Base-by-base conservation (phyloP, 2,888 invertebrate genomes). In the Lasioglossum pauxillum region DNA sequence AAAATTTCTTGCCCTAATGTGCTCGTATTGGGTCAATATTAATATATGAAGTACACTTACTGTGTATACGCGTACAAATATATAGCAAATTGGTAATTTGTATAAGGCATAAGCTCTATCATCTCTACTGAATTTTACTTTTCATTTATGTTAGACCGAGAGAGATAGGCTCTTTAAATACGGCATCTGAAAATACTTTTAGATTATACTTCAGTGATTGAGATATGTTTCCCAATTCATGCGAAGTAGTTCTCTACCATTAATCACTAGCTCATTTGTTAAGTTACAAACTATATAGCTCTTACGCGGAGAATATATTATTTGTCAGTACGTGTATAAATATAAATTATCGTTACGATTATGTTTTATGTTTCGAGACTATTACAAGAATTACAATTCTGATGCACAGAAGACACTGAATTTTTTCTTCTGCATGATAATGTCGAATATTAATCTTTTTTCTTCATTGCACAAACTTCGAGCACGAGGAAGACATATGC, bases 41-140 rank as follows among this genome's bases (percentile, higher is more conserved):
- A 57, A 19, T 67, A 35, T 77, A 46, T 69, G 41, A 78, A 75
- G 41, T 83, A 80, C 57, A 85, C 44, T 80, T 74, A 75, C 44
- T 57, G 27, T 31, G 44, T 78, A 75, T 80, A 77, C 44, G 71
- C 27, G n/a, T 80, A 79, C 77, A 87, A 87, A 87, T 87, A 75
- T 87, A 87, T 87, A 83, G 81, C 81, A 87, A 76, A 78, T 78
- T 80, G 73, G 67, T 83, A 78, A 78, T 82, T 83, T 87, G n/a
- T 75, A 67, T 87, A 87, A 83, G 87, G 87, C 87, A 78, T 83
- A 69, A 78, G 60, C 64, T 82, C 67, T 82, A 79, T 87, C 75
- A 31, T 75, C 73, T 76, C 78, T 83, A 86, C 53, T 75, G 44
- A 80, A 46, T 73, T 83, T 79, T 57, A 79, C 53, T 35, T 64